Evolutionary conservation across 2,113 vertebrate species (phyloP).

Genomic region (Centropus unirufus): DNA sequence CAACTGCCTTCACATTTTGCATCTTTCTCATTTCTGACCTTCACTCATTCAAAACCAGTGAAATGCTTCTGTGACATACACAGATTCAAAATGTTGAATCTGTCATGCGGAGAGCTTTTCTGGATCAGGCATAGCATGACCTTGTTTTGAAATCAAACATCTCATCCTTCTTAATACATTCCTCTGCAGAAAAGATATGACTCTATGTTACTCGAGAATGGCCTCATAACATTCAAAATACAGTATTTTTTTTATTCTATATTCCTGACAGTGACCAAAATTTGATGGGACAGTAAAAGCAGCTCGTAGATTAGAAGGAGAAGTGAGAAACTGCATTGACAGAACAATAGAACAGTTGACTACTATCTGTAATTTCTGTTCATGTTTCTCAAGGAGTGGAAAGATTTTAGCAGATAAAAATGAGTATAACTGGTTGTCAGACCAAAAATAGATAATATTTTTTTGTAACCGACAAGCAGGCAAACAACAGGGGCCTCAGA

Average conservation of each 20-base stretch:
- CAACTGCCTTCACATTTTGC: background rate
- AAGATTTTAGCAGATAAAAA: background rate
- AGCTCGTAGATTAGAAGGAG: background rate
- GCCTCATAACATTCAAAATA: background rate
- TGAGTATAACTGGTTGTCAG: background rate
- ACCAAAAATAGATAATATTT: accelerated
- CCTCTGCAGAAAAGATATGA: background rate
- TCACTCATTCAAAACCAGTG: background rate
- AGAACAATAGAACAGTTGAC: background rate
- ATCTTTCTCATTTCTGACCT: background rate
- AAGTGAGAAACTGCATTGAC: background rate
- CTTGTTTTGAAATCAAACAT: background rate
- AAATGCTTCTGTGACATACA: background rate
- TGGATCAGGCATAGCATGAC: background rate
- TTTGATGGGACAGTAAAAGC: background rate
- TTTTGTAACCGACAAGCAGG: background rate
- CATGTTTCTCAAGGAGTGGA: background rate
- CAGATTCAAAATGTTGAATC: background rate
- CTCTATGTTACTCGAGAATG: background rate
- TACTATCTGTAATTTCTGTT: background rate
- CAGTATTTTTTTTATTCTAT: background rate
- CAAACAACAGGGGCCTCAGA: background rate
- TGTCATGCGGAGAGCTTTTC: background rate
- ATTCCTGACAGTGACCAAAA: background rate
- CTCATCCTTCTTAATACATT: background rate